These are phyloP conservation scores for Chiloscyllium plagiosum DNA, from an alignment of 2,113 vertebrate species.

Conservation along the genomic window DNA sequence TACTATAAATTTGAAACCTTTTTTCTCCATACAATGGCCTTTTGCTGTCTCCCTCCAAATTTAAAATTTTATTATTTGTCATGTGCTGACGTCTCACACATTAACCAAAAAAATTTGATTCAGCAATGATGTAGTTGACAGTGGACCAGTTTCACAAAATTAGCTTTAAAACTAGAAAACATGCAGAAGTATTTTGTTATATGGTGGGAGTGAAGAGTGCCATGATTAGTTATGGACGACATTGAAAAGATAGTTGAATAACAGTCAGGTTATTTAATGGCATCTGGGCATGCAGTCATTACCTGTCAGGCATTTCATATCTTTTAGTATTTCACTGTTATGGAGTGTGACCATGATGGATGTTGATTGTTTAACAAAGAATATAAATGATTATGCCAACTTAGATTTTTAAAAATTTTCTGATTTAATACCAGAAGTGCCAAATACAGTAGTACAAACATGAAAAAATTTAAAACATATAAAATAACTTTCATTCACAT, in stretches of 20 bases:
- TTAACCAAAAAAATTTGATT: not conserved
- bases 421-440: not conserved
- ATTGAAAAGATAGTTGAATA: not conserved
- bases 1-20: not conserved
- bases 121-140: not conserved
- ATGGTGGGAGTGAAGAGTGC: not conserved
- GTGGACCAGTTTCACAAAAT: slow-evolving; percentile 12
- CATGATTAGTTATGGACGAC: not conserved
- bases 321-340: not conserved
- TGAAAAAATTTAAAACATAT: not conserved
- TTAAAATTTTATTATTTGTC: not conserved
- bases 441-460: not conserved
- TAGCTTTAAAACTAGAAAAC: not conserved
- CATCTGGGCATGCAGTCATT: not conserved
- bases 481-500: not conserved
- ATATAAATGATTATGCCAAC: not conserved
- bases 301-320: not conserved
- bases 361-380: not conserved
- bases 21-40: not conserved
- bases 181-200: not conserved
- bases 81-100: not conserved
- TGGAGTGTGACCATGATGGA: not conserved
- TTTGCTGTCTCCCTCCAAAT: not conserved
- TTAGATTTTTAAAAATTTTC: not conserved
- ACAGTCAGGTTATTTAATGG: not conserved